These are phyloP conservation scores for Seladonia tumulorum DNA, from an alignment of 2,888 invertebrate species.

Conservation along the genomic window DNA sequence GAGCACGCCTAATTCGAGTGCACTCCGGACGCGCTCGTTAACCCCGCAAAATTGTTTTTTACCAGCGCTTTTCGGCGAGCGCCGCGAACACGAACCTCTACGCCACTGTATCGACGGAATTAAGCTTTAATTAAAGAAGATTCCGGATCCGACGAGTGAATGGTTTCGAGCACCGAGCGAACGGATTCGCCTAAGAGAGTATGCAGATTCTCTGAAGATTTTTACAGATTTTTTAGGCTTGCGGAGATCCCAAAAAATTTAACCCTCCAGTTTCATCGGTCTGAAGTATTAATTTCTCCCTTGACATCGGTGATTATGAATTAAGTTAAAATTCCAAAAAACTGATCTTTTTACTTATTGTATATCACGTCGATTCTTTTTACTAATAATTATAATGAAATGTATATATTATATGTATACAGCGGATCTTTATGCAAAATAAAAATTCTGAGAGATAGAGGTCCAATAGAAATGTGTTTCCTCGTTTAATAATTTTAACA, in stretches of 20 bases:
- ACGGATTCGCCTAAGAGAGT: not conserved
- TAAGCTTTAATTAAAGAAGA: not conserved
- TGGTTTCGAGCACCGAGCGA: not conserved
- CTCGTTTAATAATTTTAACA: too few species aligned
- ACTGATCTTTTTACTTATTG: too few species aligned
- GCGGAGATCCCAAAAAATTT: not conserved
- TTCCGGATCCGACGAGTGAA: not conserved
- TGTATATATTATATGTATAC: too few species aligned
- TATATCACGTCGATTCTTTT: too few species aligned
- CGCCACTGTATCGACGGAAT: not conserved
- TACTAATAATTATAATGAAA: too few species aligned
- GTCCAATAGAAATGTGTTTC: too few species aligned
- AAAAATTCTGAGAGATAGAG: too few species aligned
- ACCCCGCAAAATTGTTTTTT: not conserved
- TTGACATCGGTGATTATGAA: too few species aligned
- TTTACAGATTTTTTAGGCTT: not conserved
- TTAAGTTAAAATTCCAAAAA: too few species aligned
- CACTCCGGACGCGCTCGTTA: slow-evolving; percentile 4
- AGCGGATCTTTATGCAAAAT: too few species aligned
- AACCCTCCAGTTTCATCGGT: not conserved
- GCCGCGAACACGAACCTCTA: not conserved
- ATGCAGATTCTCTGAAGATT: not conserved
- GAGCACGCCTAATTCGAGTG: slow-evolving; percentile 10
- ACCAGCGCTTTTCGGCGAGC: not conserved
- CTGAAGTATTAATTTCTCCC: too few species aligned